These are phyloP conservation scores for Tryphoninae sp. DNA, from an alignment of 2,888 invertebrate genomes.

Conservation along the genomic window DNA sequence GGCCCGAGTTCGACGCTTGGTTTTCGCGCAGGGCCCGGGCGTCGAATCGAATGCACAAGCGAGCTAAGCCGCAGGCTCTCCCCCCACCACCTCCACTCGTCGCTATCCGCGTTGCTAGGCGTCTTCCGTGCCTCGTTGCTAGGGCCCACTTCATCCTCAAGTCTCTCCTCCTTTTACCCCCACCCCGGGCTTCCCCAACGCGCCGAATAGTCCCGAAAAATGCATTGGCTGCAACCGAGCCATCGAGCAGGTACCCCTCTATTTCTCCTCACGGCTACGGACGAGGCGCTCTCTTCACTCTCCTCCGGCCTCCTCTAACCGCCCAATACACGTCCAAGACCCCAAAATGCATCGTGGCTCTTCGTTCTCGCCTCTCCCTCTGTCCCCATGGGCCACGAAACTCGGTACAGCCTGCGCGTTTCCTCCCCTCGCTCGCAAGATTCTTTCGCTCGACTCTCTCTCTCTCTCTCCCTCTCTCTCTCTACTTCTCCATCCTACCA, in stretches of 20 bases:
- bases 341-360: slow-evolving; percentile 57
- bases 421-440: not conserved
- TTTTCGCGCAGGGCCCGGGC: not conserved
- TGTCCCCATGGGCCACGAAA: not conserved
- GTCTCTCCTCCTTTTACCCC: slow-evolving; percentile 69
- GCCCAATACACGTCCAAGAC: slow-evolving; percentile 67
- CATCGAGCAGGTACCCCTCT: slow-evolving; percentile 64
- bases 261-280: not conserved
- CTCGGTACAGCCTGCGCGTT: not conserved
- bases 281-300: slow-evolving; percentile 40
- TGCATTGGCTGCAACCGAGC: slow-evolving; percentile 70
- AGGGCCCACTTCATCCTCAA: slow-evolving; percentile 74
- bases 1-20: slow-evolving; percentile 43
- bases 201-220: slow-evolving; percentile 79
- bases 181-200: slow-evolving; percentile 68
- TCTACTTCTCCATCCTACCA: slow-evolving; percentile 32
- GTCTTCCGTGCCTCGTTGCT: slow-evolving; percentile 79
- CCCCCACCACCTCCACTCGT: slow-evolving; percentile 29
- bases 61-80: slow-evolving; percentile 24
- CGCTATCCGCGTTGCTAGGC: slow-evolving; percentile 76
- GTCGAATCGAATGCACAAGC: slow-evolving; percentile 24
- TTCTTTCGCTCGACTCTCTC: slow-evolving; percentile 20
- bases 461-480: slow-evolving; percentile 23
- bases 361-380: slow-evolving; percentile 29
- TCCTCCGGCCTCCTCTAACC: slow-evolving; percentile 68